These are phyloP conservation scores for Tetheella fluctuosa DNA, from an alignment of 2,888 invertebrate species.

Conservation along the genomic window DNA sequence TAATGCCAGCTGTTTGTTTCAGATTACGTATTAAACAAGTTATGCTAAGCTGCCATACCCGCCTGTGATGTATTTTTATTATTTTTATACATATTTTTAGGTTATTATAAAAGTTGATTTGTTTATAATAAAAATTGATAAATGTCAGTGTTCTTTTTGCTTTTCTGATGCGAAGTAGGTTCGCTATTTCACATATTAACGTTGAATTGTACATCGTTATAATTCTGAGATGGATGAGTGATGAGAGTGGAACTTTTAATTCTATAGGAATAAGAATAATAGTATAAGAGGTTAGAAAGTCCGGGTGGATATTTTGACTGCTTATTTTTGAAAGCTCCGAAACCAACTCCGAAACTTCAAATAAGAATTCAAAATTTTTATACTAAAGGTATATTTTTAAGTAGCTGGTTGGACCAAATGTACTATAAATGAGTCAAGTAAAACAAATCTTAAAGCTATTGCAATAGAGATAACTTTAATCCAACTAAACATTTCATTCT, in stretches of 20 bases:
- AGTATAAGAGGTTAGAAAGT: no score
- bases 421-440: constrained; percentile 9
- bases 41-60: constrained; percentile 59
- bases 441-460: constrained; percentile 9
- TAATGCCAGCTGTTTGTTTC: constrained; percentile 44
- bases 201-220: no score
- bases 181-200: no score
- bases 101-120: constrained; percentile 55
- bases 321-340: no score
- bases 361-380: no score
- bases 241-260: no score
- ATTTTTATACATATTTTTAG: constrained; percentile 58
- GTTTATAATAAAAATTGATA: constrained; percentile 52
- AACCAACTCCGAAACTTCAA: no score
- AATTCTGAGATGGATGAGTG: no score
- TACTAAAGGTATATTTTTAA: no score
- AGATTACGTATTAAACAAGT: constrained; percentile 50
- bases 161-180: background rate
- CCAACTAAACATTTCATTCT: constrained; percentile 16
- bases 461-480: background rate
- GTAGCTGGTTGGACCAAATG: no score
- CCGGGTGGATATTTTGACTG: no score
- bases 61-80: constrained; percentile 73
- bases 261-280: no score
- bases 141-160: constrained; percentile 14